phyloP scores from a whole-genome alignment of 2,888 invertebrate genomes.

The Catotricha subobsoleta region DNA sequence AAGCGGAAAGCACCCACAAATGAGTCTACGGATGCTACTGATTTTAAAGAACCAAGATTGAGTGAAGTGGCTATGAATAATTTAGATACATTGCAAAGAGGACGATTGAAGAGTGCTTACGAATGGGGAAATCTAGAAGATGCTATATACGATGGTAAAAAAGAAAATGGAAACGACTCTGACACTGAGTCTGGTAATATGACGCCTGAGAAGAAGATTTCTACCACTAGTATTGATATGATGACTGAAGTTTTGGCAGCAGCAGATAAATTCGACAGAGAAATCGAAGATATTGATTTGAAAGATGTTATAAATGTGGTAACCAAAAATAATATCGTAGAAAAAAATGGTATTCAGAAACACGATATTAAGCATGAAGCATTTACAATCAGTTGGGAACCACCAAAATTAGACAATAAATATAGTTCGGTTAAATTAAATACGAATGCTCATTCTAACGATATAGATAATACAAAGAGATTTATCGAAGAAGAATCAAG shows the following conservation, averaged over 20 bases:
- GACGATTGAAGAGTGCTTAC: slow-evolving; percentile 51
- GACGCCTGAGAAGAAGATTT: slow-evolving; percentile 1
- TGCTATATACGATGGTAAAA: slow-evolving; percentile 41
- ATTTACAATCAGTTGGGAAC: neutral
- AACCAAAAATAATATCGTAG: neutral
- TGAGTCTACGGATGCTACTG: slow-evolving; percentile 23
- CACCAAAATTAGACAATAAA: neutral
- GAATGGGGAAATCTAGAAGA: slow-evolving; percentile 63
- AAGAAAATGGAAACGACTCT: slow-evolving; percentile 9
- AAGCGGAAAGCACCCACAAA: slow-evolving; percentile 46
- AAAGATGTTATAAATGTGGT: slow-evolving; percentile 2
- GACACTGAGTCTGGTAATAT: slow-evolving; percentile 22
- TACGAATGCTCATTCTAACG: neutral
- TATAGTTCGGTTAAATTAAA: neutral
- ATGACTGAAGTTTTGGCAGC: slow-evolving; percentile 21
- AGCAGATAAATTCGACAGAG: slow-evolving; percentile 5
- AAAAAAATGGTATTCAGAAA: neutral
- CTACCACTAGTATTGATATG: slow-evolving; percentile 11
- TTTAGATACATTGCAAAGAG: slow-evolving; percentile 46
- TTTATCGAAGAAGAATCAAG: neutral
- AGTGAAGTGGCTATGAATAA: slow-evolving; percentile 30
- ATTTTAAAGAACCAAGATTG: slow-evolving; percentile 24
- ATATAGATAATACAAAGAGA: neutral
- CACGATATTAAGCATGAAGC: neutral
- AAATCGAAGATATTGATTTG: neutral